A percentile compares a stretch with the other conserved stretches of the same genome.
Conservation (phyloP, 2,888 invertebrate species). For the Coenonympha arcania region DNA sequence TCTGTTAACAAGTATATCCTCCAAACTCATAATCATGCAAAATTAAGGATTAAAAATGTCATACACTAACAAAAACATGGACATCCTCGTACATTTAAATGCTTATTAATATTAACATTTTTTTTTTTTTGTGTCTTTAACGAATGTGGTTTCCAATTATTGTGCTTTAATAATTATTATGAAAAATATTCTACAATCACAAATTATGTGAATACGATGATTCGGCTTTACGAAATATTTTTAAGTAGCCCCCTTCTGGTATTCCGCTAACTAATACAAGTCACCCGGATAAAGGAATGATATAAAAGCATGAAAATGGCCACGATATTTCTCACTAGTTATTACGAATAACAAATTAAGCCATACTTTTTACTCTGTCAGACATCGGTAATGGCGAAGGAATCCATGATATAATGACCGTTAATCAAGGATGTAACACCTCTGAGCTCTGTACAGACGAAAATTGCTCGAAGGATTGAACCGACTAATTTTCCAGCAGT, state of each 20-base stretch:
- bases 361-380: slow-evolving; percentile 14
- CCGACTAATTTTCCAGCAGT: slow-evolving; percentile 29
- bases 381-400: slow-evolving; percentile 13
- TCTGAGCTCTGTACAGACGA: slow-evolving; percentile 19
- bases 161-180: background rate
- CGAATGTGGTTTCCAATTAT: background rate
- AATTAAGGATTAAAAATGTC: too few species aligned
- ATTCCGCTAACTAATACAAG: slow-evolving; percentile 4
- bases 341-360: slow-evolving; percentile 15
- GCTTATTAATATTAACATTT: too few species aligned
- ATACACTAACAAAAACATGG: too few species aligned
- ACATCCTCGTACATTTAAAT: too few species aligned
- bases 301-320: background rate
- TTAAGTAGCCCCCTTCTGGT: background rate
- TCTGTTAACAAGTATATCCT: too few species aligned
- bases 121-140: too few species aligned
- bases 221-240: background rate
- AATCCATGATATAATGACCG: slow-evolving; percentile 11
- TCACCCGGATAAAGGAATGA: slow-evolving; percentile 3
- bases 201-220: background rate
- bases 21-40: too few species aligned
- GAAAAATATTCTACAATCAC: background rate
- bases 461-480: slow-evolving; percentile 24
- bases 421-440: slow-evolving; percentile 18
- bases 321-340: slow-evolving; percentile 8